Conservation (phyloP, 2,113 vertebrate species). For the Alligator sinensis region DNA sequence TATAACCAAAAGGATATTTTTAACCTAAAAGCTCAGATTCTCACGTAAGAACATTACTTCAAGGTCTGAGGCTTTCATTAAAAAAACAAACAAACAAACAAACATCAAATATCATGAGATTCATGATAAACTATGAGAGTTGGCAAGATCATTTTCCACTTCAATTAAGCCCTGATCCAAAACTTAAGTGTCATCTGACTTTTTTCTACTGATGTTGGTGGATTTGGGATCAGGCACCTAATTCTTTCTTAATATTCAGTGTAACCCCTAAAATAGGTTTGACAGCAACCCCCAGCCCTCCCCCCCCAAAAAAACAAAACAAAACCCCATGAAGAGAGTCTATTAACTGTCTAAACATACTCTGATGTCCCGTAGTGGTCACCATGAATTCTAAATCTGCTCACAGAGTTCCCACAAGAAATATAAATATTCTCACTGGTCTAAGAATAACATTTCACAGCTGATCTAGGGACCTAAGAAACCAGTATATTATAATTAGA, state of each 20-base stretch:
- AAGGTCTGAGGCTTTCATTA: not conserved
- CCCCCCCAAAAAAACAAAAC: too few relatives aligned
- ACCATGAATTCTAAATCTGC: not conserved
- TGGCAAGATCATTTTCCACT: slow-evolving; percentile 7
- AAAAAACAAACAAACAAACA: not conserved
- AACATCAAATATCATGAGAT: not conserved
- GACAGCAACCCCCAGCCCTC: not conserved
- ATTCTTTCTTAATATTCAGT: not conserved
- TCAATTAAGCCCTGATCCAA: not conserved
- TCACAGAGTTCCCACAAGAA: not conserved
- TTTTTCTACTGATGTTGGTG: not conserved
- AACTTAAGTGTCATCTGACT: not conserved
- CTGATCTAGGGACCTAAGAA: not conserved
- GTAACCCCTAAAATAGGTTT: not conserved
- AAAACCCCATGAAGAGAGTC: not conserved
- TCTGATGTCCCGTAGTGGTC: not conserved
- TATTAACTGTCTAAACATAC: not conserved
- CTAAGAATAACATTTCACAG: slow-evolving; percentile 5
- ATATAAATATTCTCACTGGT: slow-evolving; percentile 29
- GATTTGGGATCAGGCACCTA: not conserved
- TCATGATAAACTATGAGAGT: not conserved
- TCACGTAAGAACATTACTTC: not conserved
- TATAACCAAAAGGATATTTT: not conserved
- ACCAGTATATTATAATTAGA: slow-evolving; percentile 58
- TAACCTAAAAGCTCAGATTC: not conserved